Base-by-base conservation (phyloP, 2,113 vertebrate genomes). In the Scomber colias region DNA sequence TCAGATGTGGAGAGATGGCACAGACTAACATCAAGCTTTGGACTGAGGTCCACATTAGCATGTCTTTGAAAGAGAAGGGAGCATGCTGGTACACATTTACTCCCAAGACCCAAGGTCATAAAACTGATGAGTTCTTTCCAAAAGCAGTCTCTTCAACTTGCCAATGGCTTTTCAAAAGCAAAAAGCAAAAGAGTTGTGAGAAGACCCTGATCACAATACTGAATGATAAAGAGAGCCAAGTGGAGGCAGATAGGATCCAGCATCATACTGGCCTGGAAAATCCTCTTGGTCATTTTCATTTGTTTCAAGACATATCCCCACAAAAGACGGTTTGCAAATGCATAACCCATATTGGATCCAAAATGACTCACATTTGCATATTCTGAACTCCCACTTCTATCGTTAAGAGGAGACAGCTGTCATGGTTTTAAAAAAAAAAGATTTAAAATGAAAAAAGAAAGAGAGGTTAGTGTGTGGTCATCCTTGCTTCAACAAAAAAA, bases 31-130 rank as follows among this genome's bases (percentile, higher is more conserved):
- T 87, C 82, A 87, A 71, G 82, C 71, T 81, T 88, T 87, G 80
- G 84, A 82, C 74, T 30, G 61, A 70, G 45, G 60, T 74, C 57
- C 27, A 63, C 63, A 92, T 93, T 92, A 91, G 86, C 88, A 88
- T 88, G 62, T 75, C 83, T 91, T 92, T 93, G 70, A 93, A 90
- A 91, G 57, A 60, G 30, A 67, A 3, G 45, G 24, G 44, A 53
- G 61, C 45, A 7, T 62, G 30, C 46, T 60, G 70, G 45, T 82
- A 68, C 60, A 71, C 73, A 68, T 83, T 75, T 72, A 72, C 74
- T 81, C 63, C 12, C 48, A 50, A 61, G 40, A 79, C 57, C 72
- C 13, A 15, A 50, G 74, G 78, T 80, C 48, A 75, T 24, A 63
- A 78, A 73, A 68, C 53, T 56, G 57, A 70, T 55, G 35, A 62